phyloP scores from a whole-genome alignment of 2,113 vertebrate species.

The Barnardius zonarius region DNA sequence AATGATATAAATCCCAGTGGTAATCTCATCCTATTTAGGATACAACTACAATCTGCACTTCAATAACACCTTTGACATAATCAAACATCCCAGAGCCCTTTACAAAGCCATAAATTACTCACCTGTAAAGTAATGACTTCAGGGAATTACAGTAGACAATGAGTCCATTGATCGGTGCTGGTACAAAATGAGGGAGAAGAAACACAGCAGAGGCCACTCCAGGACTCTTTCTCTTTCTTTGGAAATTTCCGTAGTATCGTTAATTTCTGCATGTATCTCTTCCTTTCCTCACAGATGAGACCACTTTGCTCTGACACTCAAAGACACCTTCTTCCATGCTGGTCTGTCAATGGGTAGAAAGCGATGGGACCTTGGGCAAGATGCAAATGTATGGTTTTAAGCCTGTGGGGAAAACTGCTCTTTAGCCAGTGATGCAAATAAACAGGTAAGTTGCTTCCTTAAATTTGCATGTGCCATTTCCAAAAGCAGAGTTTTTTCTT shows the following conservation, averaged over 20 bases:
- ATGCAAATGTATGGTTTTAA: not conserved
- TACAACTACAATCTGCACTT: slow-evolving; percentile 69
- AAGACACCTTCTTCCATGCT: not conserved
- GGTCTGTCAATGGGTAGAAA: not conserved
- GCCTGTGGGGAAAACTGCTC: slow-evolving; percentile 48
- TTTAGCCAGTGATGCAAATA: slow-evolving; percentile 45
- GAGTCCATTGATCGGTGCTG: slow-evolving; percentile 61
- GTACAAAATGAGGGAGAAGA: slow-evolving; percentile 33
- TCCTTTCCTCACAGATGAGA: not conserved
- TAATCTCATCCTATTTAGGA: slow-evolving; percentile 63
- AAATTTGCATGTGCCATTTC: slow-evolving; percentile 35
- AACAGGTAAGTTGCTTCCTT: slow-evolving; percentile 33
- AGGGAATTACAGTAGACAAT: slow-evolving; percentile 63
- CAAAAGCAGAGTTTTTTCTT: not conserved
- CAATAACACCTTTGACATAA: slow-evolving; percentile 72
- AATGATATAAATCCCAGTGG: slow-evolving; percentile 66
- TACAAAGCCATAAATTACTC: slow-evolving; percentile 71
- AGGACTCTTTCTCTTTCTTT: not conserved
- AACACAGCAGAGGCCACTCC: slow-evolving; percentile 1
- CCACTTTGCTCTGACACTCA: not conserved
- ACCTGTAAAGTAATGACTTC: slow-evolving; percentile 68
- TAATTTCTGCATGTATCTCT: not conserved
- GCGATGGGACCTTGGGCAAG: not conserved
- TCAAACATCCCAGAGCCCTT: slow-evolving; percentile 65
- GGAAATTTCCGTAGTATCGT: not conserved